Evolutionary conservation across 1,140 invertebrate genomes (phyloP).

Genomic region (Drosophila aff.): DNA sequence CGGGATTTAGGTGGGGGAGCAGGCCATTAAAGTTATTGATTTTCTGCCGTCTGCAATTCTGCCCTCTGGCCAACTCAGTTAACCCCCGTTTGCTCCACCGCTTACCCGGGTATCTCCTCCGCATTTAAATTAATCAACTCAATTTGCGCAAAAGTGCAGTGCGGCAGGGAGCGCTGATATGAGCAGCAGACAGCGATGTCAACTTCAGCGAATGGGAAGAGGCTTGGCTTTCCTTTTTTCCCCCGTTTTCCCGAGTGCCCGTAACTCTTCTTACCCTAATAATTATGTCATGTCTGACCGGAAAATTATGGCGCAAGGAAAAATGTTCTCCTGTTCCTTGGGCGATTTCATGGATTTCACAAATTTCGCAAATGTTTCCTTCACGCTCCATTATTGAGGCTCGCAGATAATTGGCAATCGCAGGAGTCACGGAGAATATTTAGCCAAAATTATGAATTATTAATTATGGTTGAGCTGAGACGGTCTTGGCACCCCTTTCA

Average conservation of each 20-base stretch:
- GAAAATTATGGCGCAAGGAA: conserved; percentile 40
- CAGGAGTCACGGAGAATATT: conserved; percentile 28
- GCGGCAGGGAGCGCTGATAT: conserved; percentile 17
- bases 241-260: neutral
- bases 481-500: conserved; percentile 17
- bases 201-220: conserved; percentile 18
- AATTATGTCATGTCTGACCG: conserved; percentile 74
- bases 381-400: conserved; percentile 63
- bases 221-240: neutral
- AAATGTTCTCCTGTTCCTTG: conserved; percentile 27
- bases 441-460: conserved; percentile 73
- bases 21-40: conserved; percentile 77
- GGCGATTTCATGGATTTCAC: conserved; percentile 70
- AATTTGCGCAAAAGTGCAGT: conserved; percentile 73
- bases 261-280: conserved; percentile 55
- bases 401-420: conserved; percentile 56
- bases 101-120: conserved; percentile 14
- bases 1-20: conserved; percentile 25
- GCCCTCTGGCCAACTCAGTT: conserved; percentile 71
- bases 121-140: conserved; percentile 79
- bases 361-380: conserved; percentile 64
- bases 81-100: conserved; percentile 23
- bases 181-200: conserved; percentile 37
- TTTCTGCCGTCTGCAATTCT: conserved; percentile 79
- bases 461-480: conserved; percentile 61